Evolutionary conservation across 2,113 vertebrate species (phyloP), one percentile per base, ranked within the genome.

Genomic region (Uropsilus gracilis): DNA sequence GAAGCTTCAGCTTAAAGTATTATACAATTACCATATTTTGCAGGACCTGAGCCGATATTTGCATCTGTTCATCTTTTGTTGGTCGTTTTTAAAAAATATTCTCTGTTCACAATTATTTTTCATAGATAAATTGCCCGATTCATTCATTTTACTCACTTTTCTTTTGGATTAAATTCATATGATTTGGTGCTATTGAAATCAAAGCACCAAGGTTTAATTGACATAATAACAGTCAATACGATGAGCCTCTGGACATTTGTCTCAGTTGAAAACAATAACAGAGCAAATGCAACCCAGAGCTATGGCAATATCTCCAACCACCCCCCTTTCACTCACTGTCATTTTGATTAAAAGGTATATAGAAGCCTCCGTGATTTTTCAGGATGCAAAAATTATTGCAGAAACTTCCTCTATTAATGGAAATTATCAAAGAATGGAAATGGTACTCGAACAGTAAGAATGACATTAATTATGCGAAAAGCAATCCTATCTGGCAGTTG

Each of bases 291-390:
- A 85, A 26, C 39, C 0, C 32, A 0, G 18, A 46, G n/a, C 71
- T 90, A 46, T 68, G 77, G 80, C 71, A 53, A 73, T 75, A 0
- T 76, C 9, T 71, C 90, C 66, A 85, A 71, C 91, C 91, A 90
- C 13, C 92, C 77, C 55, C 63, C 69, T 75, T 57, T 90, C 39
- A 72, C 91, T 94, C 76, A 30, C 87, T 94, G 90, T 88, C 96
- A 97, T 48, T 97, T 97, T 97, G 94, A 97, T 97, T 97, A 97
- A 97, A 97, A 97, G 92, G 95, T 96, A 44, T 95, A 92, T 87
- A 92, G 90, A 86, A 97, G 93, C 95, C 81, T 86, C 3, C 3
- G 89, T 85, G 66, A 71, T 59, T 97, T 95, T 97, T 90, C 95
- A 94, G 95, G 73, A 98, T 98, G 95, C 96, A 97, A 85, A 95